Base-by-base conservation (phyloP, 2,113 vertebrate genomes). In the Pavo muticus region DNA sequence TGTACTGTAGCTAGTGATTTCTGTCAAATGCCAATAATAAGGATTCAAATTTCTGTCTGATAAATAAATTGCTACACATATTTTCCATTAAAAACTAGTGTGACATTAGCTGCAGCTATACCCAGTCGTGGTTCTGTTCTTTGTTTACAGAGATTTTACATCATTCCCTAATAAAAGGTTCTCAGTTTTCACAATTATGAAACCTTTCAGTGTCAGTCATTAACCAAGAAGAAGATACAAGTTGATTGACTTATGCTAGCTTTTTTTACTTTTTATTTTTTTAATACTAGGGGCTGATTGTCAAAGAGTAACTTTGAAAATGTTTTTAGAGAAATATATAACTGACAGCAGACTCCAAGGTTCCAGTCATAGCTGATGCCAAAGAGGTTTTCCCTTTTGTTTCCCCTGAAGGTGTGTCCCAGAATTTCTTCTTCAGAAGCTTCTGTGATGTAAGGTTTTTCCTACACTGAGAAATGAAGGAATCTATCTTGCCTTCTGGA, bases 181-280 rank as follows among this genome's bases (percentile, higher is more conserved):
- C 71, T 67, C 32, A 67, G 44, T 94, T 91, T 80, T 42, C 91
- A 50, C 65, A 77, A 77, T 95, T 93, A 86, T 19, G 47, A 85
- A 93, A 39, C 63, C 64, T 95, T 94, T 96, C 80, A 88, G 37
- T 84, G 77, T 96, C 92, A 93, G 47, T 87, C 61, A 65, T 96
- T 95, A 91, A 29, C 75, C 59, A 76, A 95, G 78, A 14, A 75
- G 74, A 93, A 32, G 4, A 48, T 69, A 39, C 21, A 65, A 72
- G 47, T 30, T 91, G 45, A 92, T 50, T 96, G 71, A 91, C 93
- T 96, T 79, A 69, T 76, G 7, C 8, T 68, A 5, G 16, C 20
- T 57, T 24, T 60, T 52, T 57, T 17, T 63, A 67, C 27, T 23
- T 45, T 29, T 23, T 37, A 21, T 21, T 76, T 37, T 67, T 39